Conservation (phyloP, 2,113 vertebrate species). For the Laticauda laticaudata region DNA sequence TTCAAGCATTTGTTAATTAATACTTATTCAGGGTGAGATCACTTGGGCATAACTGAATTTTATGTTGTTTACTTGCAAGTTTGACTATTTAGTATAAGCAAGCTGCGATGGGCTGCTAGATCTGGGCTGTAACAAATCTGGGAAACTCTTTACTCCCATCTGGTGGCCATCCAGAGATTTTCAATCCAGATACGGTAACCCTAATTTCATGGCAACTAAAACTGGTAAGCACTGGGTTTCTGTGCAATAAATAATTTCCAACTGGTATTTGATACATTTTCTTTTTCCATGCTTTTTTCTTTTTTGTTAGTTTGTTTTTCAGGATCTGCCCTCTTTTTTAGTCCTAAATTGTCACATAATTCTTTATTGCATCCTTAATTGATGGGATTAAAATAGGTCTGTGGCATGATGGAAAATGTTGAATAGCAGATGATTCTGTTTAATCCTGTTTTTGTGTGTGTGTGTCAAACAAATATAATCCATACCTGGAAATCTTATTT, state of each 20-base stretch:
- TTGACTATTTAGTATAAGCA: conserved; percentile 59
- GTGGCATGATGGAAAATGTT: neutral
- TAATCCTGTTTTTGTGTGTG: rapidly evolving
- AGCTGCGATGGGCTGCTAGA: conserved; percentile 35
- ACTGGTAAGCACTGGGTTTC: neutral
- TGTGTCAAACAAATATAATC: rapidly evolving
- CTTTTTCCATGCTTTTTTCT: neutral
- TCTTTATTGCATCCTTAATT: conserved; percentile 12
- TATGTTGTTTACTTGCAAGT: conserved; percentile 53
- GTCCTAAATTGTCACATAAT: neutral
- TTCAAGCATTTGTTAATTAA: conserved; percentile 55
- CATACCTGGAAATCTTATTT: neutral
- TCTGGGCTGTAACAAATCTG: neutral
- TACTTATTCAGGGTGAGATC: conserved; percentile 63
- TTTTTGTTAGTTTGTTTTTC: neutral
- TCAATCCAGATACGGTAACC: neutral
- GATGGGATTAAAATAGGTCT: neutral
- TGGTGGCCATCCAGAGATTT: neutral
- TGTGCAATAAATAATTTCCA: neutral
- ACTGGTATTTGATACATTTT: neutral
- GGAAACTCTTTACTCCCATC: neutral
- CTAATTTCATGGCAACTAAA: neutral
- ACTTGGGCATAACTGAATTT: conserved; percentile 55
- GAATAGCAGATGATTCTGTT: rapidly evolving
- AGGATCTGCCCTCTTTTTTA: neutral